Evolutionary conservation across 2,888 invertebrate species (phyloP).

Genomic region (Dasypogon diadema): DNA sequence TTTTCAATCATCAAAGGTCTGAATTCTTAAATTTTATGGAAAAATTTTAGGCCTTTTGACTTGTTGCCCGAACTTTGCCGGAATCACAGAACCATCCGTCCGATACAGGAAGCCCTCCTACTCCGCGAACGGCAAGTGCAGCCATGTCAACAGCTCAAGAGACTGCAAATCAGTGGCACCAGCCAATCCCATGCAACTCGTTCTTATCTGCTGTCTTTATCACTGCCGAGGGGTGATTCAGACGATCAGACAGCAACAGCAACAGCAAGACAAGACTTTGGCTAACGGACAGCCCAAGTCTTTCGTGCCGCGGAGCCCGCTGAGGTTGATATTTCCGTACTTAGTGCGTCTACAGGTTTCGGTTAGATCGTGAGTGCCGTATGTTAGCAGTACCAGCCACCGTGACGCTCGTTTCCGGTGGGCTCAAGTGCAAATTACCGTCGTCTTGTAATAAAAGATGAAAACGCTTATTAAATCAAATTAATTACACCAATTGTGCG

Average conservation of each 20-base stretch:
- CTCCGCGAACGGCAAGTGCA: not conserved
- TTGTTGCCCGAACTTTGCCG: no score
- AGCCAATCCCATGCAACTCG: slow-evolving; percentile 34
- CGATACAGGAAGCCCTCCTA: not conserved
- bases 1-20: not conserved
- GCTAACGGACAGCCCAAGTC: not conserved
- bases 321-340: slow-evolving; percentile 1
- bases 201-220: slow-evolving; percentile 38
- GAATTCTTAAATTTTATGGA: slow-evolving; percentile 21
- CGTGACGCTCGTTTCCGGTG: slow-evolving; percentile 29
- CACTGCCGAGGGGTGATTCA: slow-evolving; percentile 5
- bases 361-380: slow-evolving; percentile 23
- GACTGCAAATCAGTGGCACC: slow-evolving; percentile 18
- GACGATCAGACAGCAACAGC: not conserved
- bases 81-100: no score
- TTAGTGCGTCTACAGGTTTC: slow-evolving; percentile 43
- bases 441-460: slow-evolving; percentile 45
- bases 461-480: slow-evolving; percentile 49
- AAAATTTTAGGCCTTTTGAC: slow-evolving; percentile 6
- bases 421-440: slow-evolving; percentile 45
- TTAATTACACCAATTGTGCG: slow-evolving; percentile 46
- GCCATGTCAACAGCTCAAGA: slow-evolving; percentile 9
- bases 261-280: not conserved
- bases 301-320: slow-evolving; percentile 14
- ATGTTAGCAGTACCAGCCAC: not conserved